Conservation (phyloP, 2,797 vertebrate genomes). For the Syngnathus rostellatus region DNA sequence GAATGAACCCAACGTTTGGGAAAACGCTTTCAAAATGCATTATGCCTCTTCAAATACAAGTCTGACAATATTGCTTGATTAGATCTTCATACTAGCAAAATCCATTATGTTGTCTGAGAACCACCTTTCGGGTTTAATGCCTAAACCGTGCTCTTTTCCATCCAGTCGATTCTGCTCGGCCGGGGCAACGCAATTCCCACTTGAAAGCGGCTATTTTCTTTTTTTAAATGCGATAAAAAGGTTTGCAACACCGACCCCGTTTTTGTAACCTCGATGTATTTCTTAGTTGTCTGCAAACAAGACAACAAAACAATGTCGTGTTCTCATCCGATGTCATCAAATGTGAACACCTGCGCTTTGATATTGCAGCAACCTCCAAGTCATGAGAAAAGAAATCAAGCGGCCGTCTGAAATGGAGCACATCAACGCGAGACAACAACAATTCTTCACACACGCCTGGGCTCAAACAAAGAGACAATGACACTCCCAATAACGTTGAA, state of each 20-base stretch:
- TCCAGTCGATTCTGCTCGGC: conserved; percentile 17
- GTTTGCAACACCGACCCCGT: conserved; percentile 10
- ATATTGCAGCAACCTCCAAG: conserved; percentile 15
- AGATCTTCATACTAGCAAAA: conserved; percentile 39
- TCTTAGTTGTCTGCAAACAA: not conserved
- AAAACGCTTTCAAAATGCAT: not conserved
- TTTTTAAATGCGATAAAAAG: conserved; percentile 16
- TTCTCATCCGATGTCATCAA: not conserved
- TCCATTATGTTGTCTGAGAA: conserved; percentile 53
- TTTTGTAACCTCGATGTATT: conserved; percentile 8
- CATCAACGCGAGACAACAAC: not conserved
- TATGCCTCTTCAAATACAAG: not conserved
- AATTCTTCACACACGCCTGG: conserved; percentile 8
- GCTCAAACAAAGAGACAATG: conserved; percentile 38
- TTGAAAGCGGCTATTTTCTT: conserved; percentile 6
- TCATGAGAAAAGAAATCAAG: not conserved
- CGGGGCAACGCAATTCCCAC: not conserved
- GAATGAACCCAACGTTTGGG: not conserved
- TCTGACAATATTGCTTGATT: not conserved
- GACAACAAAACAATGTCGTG: not conserved
- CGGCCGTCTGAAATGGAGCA: too few relatives aligned
- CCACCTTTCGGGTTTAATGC: conserved; percentile 32
- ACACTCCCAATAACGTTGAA: conserved; percentile 46
- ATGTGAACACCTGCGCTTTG: conserved; percentile 24
- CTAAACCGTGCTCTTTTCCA: conserved; percentile 22